Base-by-base conservation (phyloP, 2,797 vertebrate species). In the Crenichthys baileyi region DNA sequence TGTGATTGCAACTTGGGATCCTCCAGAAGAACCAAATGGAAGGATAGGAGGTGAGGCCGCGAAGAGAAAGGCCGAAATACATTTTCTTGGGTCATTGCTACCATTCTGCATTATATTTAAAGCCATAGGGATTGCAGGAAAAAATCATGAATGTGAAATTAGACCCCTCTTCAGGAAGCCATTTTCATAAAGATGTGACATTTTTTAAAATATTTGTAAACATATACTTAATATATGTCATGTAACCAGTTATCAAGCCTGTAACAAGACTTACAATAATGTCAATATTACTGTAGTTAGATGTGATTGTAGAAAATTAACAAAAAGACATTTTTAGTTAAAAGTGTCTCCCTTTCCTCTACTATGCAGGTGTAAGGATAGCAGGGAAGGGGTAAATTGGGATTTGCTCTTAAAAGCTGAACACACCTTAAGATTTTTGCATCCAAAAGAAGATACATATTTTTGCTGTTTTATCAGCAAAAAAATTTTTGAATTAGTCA, bases 1-100 rank as follows among this genome's bases (percentile, higher is more conserved):
- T 65, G 97, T 98, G 75, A 96, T 93, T 50, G 97, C 96, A 68
- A 97, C 97, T 65, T 99, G 98, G 98, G 97, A 99, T 75, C 95
- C 96, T 20, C 96, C 99, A 72, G 95, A 97, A 72, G 97, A 99
- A 87, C 95, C 95, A 0, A 97, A 98, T 90, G 98, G 98, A 63
- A 97, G 95, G 90, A 97, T 99, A 86, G 97, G 96, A 98, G 98
- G 98, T 99, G 90, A 89, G 95, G 70, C 44, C 5, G 29, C 9
- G 7, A 76, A 39, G 51, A 75, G 58, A 72, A 3, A 76, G 41
- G n/a, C 20, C 1, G 16, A 16, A 48, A 46, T 48, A 12, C 0
- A 26, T 48, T 26, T 48, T 48, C 13, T 48, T 2, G n/a, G 8
- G 48, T 70, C 67, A 26, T 24, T 7, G 13, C 24, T 46, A 16